Evolutionary conservation across 37 sponge, comb jelly and placozoan genomes (phyloP), one percentile per base, ranked within the genome.

Genomic region (Eunapius fragilis): DNA sequence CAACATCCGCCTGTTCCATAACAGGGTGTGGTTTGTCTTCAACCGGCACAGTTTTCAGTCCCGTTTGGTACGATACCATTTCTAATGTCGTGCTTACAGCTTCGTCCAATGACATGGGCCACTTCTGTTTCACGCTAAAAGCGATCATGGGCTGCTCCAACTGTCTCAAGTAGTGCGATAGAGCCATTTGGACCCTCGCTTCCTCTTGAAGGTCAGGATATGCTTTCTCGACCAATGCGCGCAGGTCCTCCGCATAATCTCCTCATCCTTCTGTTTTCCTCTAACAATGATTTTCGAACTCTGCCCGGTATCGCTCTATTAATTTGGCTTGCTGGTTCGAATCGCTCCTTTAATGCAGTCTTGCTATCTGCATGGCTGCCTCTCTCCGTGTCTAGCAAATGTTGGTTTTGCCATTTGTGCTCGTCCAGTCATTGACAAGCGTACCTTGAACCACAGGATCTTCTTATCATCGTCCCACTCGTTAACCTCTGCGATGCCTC

Each of bases 101-200:
- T 45, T 45, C 47, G 4, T 45, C 47, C 47, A 45, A 45, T 45
- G 47, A 45, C 47, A 11, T 26, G 27, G 79, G 79, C 48, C 45
- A 25, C 49, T 45, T 35, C 79, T 78, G 79, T 26, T 78, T 78
- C 23, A 78, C 79, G 41, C 79, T 78, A 45, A 78, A 78, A 45
- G 79, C 79, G 22, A 45, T 25, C 45, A 45, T 48, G 11, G 45
- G 26, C 37, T 78, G 37, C 19, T 78, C 79, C 27, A 78, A 28
- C 41, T 78, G 79, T 35, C 47, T 24, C 49, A 78, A 50, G 79
- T 78, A 78, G 45, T 78, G 79, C 27, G 48, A 45, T 25, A 37
- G 79, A 28, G 45, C 79, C 49, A 78, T 37, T 45, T 78, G 79
- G 22, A 45, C 79, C 37, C 49, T 35, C 27, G 79, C 48, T 28